A percentile compares a stretch with the other conserved stretches of the same genome.
These are phyloP conservation scores for Falco peregrinus DNA, from an alignment of 2,797 vertebrate genomes.

Conservation along the genomic window DNA sequence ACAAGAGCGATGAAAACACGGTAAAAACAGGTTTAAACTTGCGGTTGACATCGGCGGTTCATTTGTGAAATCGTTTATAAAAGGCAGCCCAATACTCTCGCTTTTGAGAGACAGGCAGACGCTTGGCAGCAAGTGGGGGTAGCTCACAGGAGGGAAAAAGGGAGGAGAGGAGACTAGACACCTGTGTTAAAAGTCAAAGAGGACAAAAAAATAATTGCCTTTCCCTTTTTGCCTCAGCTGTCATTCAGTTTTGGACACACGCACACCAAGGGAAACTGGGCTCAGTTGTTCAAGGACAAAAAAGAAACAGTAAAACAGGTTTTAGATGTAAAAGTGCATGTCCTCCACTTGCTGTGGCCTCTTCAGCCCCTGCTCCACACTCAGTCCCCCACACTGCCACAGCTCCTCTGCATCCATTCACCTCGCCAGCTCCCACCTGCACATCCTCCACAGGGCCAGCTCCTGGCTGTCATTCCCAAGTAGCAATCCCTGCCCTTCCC, in stretches of 20 bases:
- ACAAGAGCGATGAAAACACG: too few species aligned
- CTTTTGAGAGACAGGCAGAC: too few species aligned
- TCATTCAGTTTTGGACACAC: accelerated
- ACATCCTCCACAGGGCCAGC: accelerated
- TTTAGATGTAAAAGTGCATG: accelerated
- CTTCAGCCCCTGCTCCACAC: neutral
- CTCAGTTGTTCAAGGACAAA: neutral
- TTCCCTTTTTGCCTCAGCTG: too few species aligned
- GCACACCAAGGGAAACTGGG: neutral
- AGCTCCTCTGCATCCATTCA: neutral
- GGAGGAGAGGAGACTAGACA: accelerated
- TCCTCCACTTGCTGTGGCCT: accelerated
- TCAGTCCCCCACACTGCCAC: too few species aligned
- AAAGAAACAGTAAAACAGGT: accelerated
- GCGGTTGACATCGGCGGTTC: too few species aligned
- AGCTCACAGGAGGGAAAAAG: neutral
- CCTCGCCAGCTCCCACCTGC: too few species aligned
- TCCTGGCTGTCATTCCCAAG: accelerated
- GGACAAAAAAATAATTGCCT: neutral
- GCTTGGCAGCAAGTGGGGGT: accelerated
- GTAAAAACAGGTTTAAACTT: too few species aligned
- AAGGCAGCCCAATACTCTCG: accelerated
- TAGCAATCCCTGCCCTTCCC: neutral
- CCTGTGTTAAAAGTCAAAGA: neutral
- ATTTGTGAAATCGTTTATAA: too few species aligned